phyloP scores from a whole-genome alignment of 2,888 invertebrate genomes.

The Clistopyga incitator region DNA sequence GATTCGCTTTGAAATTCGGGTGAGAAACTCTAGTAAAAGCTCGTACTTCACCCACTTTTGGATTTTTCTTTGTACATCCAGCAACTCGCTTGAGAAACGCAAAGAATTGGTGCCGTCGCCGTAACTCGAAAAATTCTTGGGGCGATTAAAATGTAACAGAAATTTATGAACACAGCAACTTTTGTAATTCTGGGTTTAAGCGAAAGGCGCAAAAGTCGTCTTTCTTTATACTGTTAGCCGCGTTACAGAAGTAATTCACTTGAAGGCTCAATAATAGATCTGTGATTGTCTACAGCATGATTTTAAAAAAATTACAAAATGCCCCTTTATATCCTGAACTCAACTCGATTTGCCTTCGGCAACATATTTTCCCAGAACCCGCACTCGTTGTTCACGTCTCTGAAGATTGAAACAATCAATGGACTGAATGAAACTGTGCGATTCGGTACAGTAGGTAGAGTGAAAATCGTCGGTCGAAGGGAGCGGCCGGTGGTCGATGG shows the following conservation, averaged over 20 bases:
- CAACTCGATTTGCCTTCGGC: background rate
- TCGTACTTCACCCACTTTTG: constrained; percentile 22
- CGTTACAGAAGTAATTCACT: background rate
- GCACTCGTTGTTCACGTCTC: background rate
- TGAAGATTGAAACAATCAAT: constrained; percentile 25
- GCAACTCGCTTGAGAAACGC: background rate
- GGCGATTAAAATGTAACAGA: background rate
- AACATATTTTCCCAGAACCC: background rate
- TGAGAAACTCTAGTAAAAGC: constrained; percentile 25
- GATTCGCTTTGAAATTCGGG: constrained; percentile 45
- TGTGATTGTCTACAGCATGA: background rate
- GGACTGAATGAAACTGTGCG: constrained; percentile 14
- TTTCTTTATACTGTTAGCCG: background rate
- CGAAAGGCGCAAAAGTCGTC: background rate
- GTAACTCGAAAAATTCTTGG: background rate
- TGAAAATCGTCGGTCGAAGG: constrained; percentile 16
- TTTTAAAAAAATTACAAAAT: background rate
- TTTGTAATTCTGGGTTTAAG: background rate
- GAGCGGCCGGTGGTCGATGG: constrained; percentile 32
- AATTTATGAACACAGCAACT: background rate
- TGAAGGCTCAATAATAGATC: background rate
- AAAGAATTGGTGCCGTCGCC: constrained; percentile 5
- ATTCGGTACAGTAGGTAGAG: constrained; percentile 2
- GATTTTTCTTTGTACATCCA: constrained; percentile 4
- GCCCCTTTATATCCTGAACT: background rate